Evolutionary conservation across 2,888 invertebrate species (phyloP).

Genomic region (Noctua comes): DNA sequence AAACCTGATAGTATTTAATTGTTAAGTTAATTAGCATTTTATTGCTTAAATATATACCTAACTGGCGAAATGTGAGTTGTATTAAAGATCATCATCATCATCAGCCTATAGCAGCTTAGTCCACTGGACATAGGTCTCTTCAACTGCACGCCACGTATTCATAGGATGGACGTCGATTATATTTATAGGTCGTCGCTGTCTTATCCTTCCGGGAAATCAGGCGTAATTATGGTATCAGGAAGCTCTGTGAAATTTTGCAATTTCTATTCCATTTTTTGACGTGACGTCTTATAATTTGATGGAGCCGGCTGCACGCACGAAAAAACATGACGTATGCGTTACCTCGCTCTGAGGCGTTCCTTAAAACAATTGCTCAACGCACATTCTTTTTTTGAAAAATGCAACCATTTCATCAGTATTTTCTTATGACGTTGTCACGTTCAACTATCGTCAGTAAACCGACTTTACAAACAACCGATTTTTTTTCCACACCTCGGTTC

Average conservation of each 20-base stretch:
- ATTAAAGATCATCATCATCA: background rate
- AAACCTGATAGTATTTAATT: background rate
- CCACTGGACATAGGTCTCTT: background rate
- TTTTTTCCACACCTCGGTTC: background rate
- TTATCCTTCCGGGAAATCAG: background rate
- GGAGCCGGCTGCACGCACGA: too few species aligned
- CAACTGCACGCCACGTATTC: background rate
- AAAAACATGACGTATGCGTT: too few species aligned
- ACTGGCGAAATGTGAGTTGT: background rate
- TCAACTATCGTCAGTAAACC: too few species aligned
- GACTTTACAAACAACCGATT: too few species aligned
- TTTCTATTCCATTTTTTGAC: too few species aligned
- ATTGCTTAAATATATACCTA: background rate
- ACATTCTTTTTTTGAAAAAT: too few species aligned
- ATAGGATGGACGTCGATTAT: too few species aligned
- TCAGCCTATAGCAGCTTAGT: background rate
- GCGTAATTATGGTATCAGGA: background rate
- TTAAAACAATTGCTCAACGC: too few species aligned
- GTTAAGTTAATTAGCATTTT: slow-evolving; percentile 6
- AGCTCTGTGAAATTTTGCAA: background rate
- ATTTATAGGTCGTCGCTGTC: background rate
- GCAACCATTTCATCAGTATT: too few species aligned
- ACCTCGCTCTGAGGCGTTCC: too few species aligned
- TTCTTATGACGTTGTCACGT: too few species aligned
- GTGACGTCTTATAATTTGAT: too few species aligned